A percentile compares a stretch with the other conserved stretches of the same genome.
Conservation (phyloP, 2,113 vertebrate genomes). For the Halichoeres trimaculatus region DNA sequence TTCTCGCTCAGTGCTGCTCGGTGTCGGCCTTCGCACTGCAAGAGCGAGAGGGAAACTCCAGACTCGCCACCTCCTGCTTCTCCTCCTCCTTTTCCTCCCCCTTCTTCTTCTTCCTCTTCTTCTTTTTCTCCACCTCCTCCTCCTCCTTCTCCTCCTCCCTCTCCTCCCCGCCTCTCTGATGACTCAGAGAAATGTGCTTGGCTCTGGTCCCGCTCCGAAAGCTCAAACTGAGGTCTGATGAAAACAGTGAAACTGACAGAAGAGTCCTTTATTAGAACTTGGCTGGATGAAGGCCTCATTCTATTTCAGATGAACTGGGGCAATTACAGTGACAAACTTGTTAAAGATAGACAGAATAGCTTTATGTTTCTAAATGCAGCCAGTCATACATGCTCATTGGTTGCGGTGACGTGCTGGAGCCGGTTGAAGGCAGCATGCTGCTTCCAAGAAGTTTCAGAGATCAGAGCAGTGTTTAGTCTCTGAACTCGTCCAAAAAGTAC, state of each 20-base stretch:
- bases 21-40: conserved; percentile 55
- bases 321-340: conserved; percentile 49
- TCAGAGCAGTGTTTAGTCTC: conserved; percentile 14
- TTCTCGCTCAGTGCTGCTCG: conserved; percentile 59
- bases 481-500: conserved; percentile 10
- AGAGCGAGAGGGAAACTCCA: conserved; percentile 74
- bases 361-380: conserved; percentile 41
- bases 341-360: conserved; percentile 23
- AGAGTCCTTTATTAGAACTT: conserved; percentile 63
- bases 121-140: conserved; percentile 9
- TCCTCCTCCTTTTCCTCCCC: conserved; percentile 43
- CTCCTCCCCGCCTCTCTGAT: conserved; percentile 59
- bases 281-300: conserved; percentile 49
- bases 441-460: conserved; percentile 42
- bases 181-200: conserved; percentile 85
- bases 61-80: conserved; percentile 65
- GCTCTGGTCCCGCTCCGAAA: conserved; percentile 58
- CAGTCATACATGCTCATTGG: conserved; percentile 36
- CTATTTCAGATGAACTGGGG: conserved; percentile 61
- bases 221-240: conserved; percentile 61
- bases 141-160: not conserved
- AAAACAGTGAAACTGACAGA: conserved; percentile 66
- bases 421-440: conserved; percentile 19
- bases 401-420: conserved; percentile 35
- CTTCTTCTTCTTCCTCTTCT: not conserved